Conservation (phyloP, 2,888 invertebrate species). For the Dioctria rufipes region DNA sequence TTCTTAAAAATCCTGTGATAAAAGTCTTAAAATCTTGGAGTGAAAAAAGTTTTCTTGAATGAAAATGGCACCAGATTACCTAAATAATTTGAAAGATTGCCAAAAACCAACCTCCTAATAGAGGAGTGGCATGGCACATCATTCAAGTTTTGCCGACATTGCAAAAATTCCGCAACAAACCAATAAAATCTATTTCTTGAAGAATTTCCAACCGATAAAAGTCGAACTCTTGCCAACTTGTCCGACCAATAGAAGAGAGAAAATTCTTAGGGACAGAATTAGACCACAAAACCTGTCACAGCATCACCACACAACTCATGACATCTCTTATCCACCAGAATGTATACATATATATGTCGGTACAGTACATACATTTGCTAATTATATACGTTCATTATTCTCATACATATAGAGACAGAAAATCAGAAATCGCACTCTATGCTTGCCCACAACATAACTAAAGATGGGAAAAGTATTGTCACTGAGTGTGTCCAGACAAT, state of each 20-base stretch:
- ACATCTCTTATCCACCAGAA: neutral
- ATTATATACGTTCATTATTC: neutral
- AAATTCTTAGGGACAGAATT: slow-evolving; percentile 44
- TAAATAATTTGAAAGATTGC: slow-evolving; percentile 46
- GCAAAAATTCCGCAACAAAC: slow-evolving; percentile 47
- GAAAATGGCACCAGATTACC: slow-evolving; percentile 31
- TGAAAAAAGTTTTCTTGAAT: slow-evolving; percentile 1
- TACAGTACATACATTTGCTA: neutral
- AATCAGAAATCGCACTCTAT: too few species aligned
- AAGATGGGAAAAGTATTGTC: neutral
- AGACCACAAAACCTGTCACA: slow-evolving; percentile 30
- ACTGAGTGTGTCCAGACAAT: neutral
- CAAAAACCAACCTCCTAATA: slow-evolving; percentile 30
- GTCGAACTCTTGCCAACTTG: slow-evolving; percentile 36
- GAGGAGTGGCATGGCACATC: slow-evolving; percentile 48
- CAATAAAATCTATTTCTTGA: slow-evolving; percentile 50
- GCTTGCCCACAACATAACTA: too few species aligned
- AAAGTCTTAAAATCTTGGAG: too few species aligned
- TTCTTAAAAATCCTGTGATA: too few species aligned
- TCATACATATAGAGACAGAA: neutral
- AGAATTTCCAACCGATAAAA: slow-evolving; percentile 41
- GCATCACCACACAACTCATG: neutral
- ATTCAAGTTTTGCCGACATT: slow-evolving; percentile 31
- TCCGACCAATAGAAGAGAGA: slow-evolving; percentile 29
- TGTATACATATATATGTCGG: neutral